Percentiles rank a stretch among this genome's conserved stretches.
These are phyloP conservation scores for Trichoplusia ni DNA, from an alignment of 1,140 invertebrate genomes.

Conservation along the genomic window DNA sequence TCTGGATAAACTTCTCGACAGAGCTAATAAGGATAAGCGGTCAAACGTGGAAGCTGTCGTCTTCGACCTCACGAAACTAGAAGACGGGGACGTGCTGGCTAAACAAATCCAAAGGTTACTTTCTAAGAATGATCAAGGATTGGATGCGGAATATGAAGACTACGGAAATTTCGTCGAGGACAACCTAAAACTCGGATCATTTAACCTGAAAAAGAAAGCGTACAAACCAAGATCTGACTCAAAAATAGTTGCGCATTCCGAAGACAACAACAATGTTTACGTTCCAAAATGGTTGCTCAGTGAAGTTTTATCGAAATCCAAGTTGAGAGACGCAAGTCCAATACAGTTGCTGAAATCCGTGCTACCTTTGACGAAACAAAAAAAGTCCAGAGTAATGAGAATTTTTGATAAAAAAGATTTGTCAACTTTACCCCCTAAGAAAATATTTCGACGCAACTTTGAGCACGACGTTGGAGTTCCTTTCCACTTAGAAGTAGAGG, in stretches of 20 bases:
- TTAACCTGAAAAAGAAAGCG: background rate
- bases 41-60: background rate
- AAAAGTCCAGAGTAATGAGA: conserved; percentile 9
- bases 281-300: conserved; percentile 41
- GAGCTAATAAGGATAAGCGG: background rate
- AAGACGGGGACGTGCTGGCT: background rate
- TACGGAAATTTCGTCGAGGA: background rate
- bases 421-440: too few relatives aligned
- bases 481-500: conserved; percentile 11
- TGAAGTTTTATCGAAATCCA: background rate
- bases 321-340: background rate
- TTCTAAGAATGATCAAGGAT: background rate
- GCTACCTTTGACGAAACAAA: conserved; percentile 44
- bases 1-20: background rate
- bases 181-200: background rate
- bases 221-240: background rate
- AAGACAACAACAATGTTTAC: conserved; percentile 42
- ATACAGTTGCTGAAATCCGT: conserved; percentile 26
- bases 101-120: conserved; percentile 1
- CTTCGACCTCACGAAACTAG: conserved; percentile 4
- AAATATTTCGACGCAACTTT: background rate
- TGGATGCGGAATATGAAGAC: background rate
- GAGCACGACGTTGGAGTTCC: conserved; percentile 14
- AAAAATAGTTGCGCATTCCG: conserved; percentile 39
- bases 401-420: background rate